Conservation (phyloP, 2,113 vertebrate species). For the Tylochromis polylepis region DNA sequence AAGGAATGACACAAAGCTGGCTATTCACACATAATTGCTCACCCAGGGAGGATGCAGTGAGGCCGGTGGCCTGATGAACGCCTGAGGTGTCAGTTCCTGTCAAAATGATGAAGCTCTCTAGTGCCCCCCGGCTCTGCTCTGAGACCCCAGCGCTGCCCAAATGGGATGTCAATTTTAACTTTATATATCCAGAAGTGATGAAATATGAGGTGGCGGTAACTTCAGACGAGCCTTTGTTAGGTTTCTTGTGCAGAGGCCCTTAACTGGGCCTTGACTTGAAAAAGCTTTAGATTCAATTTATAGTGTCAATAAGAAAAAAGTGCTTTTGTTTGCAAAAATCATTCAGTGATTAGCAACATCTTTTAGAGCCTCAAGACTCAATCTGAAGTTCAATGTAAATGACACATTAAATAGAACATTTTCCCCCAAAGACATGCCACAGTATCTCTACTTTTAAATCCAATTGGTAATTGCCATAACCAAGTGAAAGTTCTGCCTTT, state of each 20-base stretch:
- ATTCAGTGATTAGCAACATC: background rate
- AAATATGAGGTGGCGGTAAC: conserved; percentile 52
- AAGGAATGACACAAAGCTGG: conserved; percentile 67
- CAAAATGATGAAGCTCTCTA: conserved; percentile 70
- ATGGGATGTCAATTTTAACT: conserved; percentile 62
- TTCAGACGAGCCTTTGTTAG: conserved; percentile 41
- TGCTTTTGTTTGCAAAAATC: conserved; percentile 29
- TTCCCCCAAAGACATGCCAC: background rate
- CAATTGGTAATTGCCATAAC: background rate
- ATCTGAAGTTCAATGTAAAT: background rate
- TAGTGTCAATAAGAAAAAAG: conserved; percentile 20
- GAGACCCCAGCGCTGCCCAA: conserved; percentile 44
- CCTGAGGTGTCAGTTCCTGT: conserved; percentile 69
- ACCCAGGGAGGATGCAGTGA: conserved; percentile 68
- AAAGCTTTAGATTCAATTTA: conserved; percentile 38
- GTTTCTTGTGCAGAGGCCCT: conserved; percentile 36
- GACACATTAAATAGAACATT: background rate
- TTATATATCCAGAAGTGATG: conserved; percentile 64
- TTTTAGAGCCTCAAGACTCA: background rate
- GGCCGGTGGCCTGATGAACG: conserved; percentile 59
- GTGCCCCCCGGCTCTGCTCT: conserved; percentile 38
- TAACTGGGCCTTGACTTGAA: conserved; percentile 11
- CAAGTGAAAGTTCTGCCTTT: background rate
- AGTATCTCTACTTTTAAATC: background rate
- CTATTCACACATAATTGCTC: conserved; percentile 74